These are phyloP conservation scores for Drosophila tripunctata DNA, from an alignment of 2,888 invertebrate species.

Conservation along the genomic window DNA sequence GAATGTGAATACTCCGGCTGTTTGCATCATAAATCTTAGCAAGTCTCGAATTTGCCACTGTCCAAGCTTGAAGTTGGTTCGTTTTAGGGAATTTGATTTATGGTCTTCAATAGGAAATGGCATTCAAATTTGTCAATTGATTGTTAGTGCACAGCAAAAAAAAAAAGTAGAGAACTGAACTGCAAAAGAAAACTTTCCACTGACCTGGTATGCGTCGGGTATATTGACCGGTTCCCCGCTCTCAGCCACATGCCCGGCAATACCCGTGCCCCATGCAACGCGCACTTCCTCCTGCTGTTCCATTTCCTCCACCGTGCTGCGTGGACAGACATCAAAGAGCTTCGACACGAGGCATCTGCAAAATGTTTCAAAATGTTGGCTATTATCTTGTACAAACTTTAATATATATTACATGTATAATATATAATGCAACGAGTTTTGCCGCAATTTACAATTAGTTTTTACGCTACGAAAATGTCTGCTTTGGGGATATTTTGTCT, in stretches of 20 bases:
- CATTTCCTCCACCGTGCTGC: slow-evolving; percentile 96
- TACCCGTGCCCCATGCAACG: slow-evolving; percentile 97
- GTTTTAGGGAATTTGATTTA: slow-evolving; percentile 54
- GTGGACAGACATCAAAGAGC: slow-evolving; percentile 96
- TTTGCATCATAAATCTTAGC: slow-evolving; percentile 67
- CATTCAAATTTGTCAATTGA: slow-evolving; percentile 72
- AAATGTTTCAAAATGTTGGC: slow-evolving; percentile 10
- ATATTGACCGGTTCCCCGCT: slow-evolving; percentile 97
- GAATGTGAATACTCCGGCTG: slow-evolving; percentile 10
- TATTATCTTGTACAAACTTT: not conserved
- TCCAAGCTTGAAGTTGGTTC: slow-evolving; percentile 10
- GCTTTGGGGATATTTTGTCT: not conserved
- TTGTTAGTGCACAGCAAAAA: slow-evolving; percentile 4
- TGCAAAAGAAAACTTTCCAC: slow-evolving; percentile 38
- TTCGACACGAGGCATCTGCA: slow-evolving; percentile 94
- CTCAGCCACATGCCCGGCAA: slow-evolving; percentile 97
- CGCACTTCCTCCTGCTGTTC: slow-evolving; percentile 95
- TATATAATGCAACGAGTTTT: slow-evolving; percentile 23
- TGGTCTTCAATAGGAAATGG: slow-evolving; percentile 30
- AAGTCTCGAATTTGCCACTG: slow-evolving; percentile 37
- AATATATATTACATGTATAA: not conserved
- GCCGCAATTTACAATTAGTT: slow-evolving; percentile 40
- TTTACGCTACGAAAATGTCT: not conserved
- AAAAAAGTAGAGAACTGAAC: too few species aligned
- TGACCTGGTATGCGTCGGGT: slow-evolving; percentile 96